phyloP scores from a whole-genome alignment of 2,888 invertebrate species.

The Caenorhabditis auriculariae region DNA sequence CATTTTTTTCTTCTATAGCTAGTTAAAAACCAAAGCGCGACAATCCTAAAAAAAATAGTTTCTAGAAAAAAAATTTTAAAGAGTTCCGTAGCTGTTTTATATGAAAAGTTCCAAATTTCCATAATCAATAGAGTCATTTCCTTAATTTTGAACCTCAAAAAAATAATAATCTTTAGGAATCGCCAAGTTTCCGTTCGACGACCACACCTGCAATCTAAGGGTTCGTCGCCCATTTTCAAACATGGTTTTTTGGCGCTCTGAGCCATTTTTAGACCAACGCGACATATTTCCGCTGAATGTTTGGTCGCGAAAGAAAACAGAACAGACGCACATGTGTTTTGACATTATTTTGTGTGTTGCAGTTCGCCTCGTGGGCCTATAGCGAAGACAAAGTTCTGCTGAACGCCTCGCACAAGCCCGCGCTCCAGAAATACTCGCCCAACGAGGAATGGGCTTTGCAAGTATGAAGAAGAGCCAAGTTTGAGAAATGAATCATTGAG shows the following conservation, averaged over 20 bases:
- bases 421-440: slow-evolving; percentile 41
- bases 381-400: slow-evolving; percentile 47
- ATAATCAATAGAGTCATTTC: too few relatives aligned
- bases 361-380: slow-evolving; percentile 57
- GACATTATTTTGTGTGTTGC: slow-evolving; percentile 15
- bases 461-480: slow-evolving; percentile 14
- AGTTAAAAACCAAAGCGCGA: too few relatives aligned
- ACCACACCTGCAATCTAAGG: slow-evolving; percentile 46
- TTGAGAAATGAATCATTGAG: too few relatives aligned
- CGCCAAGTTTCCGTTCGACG: slow-evolving; percentile 52
- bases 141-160: too few relatives aligned
- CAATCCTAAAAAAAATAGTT: too few relatives aligned
- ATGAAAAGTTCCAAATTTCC: too few relatives aligned
- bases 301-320: neutral
- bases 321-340: too few relatives aligned
- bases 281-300: too few relatives aligned
- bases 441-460: slow-evolving; percentile 58
- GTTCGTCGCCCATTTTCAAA: slow-evolving; percentile 12
- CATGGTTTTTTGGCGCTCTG: neutral
- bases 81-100: too few relatives aligned
- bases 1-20: too few relatives aligned
- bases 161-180: slow-evolving; percentile 30
- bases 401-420: slow-evolving; percentile 36
- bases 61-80: too few relatives aligned
- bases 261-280: too few relatives aligned